These are phyloP conservation scores for Apostichopus japonicus DNA, from an alignment of 35 echinoderm and acorn worm genomes.

Conservation along the genomic window DNA sequence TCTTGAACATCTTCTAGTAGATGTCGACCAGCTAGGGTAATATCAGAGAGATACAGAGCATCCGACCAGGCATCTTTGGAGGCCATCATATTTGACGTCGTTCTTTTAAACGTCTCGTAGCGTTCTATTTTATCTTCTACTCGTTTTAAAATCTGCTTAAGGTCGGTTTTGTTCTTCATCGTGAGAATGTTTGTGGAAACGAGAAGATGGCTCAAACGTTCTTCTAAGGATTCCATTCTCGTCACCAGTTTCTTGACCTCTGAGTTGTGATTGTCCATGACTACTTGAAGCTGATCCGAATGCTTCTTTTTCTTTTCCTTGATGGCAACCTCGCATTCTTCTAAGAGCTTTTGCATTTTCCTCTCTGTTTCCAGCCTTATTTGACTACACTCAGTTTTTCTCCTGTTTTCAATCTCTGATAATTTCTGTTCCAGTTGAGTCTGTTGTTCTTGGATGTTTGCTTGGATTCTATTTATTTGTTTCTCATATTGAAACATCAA, in stretches of 20 bases:
- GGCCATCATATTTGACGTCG: not conserved
- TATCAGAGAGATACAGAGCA: conserved; percentile 4
- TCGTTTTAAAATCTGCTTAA: not conserved
- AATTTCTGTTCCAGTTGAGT: not conserved
- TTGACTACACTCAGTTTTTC: not conserved
- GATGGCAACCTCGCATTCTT: not conserved
- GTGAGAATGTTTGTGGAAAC: not conserved
- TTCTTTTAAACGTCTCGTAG: not conserved
- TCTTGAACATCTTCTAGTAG: not conserved
- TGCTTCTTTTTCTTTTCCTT: not conserved
- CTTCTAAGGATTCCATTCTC: not conserved
- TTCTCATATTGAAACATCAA: not conserved
- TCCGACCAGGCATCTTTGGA: not conserved
- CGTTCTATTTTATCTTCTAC: not conserved
- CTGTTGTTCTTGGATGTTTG: not conserved
- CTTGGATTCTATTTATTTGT: not conserved
- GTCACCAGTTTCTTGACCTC: not conserved
- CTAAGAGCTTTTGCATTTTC: not conserved
- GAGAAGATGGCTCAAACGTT: not conserved
- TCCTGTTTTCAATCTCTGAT: not conserved
- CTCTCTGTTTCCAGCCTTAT: not conserved
- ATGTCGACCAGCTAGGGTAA: not conserved
- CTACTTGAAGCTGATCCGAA: not conserved
- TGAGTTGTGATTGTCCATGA: no score
- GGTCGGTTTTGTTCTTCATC: not conserved